These are phyloP conservation scores for Marmota monax DNA, from an alignment of 2,113 vertebrate species.

Conservation along the genomic window DNA sequence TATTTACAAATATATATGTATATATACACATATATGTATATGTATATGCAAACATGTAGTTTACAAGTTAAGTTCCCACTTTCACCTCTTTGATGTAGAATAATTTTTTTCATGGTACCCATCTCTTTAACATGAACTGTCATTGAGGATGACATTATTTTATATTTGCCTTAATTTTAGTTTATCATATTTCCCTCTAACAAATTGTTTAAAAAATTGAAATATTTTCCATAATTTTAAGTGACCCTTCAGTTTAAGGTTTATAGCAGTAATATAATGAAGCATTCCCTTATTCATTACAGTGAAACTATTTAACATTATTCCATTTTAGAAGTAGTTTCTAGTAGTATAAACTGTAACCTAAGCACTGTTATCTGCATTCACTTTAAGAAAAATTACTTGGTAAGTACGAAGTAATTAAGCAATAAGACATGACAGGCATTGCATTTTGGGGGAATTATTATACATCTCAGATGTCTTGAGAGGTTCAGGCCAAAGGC, in stretches of 20 bases:
- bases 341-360: slow-evolving; percentile 78
- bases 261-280: slow-evolving; percentile 17
- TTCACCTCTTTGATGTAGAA: neutral
- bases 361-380: slow-evolving; percentile 79
- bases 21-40: neutral
- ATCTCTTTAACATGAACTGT: neutral
- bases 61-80: slow-evolving; percentile 23
- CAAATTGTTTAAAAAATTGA: slow-evolving; percentile 3
- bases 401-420: slow-evolving; percentile 89
- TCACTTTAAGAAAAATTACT: slow-evolving; percentile 87
- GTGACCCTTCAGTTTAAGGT: neutral
- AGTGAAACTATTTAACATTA: slow-evolving; percentile 78
- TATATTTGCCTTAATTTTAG: slow-evolving; percentile 31
- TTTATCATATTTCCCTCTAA: neutral
- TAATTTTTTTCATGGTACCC: neutral
- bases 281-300: neutral
- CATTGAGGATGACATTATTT: slow-evolving; percentile 14
- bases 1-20: neutral
- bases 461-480: slow-evolving; percentile 86
- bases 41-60: neutral
- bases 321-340: slow-evolving; percentile 73
- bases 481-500: slow-evolving; percentile 89
- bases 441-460: slow-evolving; percentile 87
- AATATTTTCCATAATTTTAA: slow-evolving; percentile 62
- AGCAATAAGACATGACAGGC: slow-evolving; percentile 88